Evolutionary conservation across 2,797 vertebrate species (phyloP).

Genomic region (Pteronotus mesoamericanus): DNA sequence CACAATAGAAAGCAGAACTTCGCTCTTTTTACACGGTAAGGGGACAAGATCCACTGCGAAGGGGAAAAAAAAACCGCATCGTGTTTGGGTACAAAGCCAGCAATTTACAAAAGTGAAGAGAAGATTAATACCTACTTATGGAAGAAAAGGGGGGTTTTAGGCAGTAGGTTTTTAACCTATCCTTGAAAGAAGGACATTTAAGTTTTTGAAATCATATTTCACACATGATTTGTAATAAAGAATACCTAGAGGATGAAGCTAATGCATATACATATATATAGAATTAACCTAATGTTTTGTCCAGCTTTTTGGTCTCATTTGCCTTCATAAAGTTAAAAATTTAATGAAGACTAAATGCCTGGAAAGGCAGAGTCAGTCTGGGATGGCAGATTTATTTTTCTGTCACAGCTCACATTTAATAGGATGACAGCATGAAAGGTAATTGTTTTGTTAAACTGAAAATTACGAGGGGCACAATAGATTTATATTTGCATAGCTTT

Average conservation of each 20-base stretch:
- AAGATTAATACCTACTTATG: background rate
- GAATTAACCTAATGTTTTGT: background rate
- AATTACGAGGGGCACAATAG: background rate
- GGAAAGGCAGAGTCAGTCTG: background rate
- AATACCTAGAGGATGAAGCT: background rate
- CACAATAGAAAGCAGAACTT: background rate
- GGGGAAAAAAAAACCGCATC: background rate
- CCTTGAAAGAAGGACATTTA: background rate
- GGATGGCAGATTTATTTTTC: background rate
- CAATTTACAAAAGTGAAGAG: conserved; percentile 7
- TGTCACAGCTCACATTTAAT: background rate
- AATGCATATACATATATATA: background rate
- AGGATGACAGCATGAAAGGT: background rate
- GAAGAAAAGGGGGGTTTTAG: background rate
- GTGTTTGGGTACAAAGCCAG: conserved; percentile 36
- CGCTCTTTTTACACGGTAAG: conserved; percentile 27
- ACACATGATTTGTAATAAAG: background rate
- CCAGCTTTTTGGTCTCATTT: conserved; percentile 10
- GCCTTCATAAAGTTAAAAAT: conserved; percentile 11
- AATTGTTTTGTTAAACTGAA: conserved; percentile 11
- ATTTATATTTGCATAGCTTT: background rate
- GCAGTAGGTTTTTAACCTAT: background rate
- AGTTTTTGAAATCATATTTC: background rate
- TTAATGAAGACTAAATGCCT: background rate
- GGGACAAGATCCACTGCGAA: background rate